A percentile compares a stretch with the other conserved stretches of the same genome.
Evolutionary conservation across 92 coral and sea anemone genomes (phyloP).

Genomic region (Bergia puertoricense): DNA sequence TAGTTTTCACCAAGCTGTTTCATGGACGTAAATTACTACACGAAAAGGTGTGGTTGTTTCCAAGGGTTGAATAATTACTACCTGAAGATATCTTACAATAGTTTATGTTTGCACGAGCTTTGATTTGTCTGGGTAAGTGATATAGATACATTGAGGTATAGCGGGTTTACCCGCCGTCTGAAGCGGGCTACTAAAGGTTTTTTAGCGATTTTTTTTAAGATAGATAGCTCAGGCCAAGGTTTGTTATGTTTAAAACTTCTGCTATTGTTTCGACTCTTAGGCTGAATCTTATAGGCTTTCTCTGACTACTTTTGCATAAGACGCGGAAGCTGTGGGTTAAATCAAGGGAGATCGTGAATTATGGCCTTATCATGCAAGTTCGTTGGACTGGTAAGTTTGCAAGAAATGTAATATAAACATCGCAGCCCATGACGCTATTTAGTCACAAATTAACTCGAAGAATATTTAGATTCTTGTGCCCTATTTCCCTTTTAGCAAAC

Average conservation of each 20-base stretch:
- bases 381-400: conserved; percentile 31
- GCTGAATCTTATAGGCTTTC: background rate
- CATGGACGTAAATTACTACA: background rate
- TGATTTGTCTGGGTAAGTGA: background rate
- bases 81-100: background rate
- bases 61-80: background rate
- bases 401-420: background rate
- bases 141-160: background rate
- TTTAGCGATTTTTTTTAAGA: background rate
- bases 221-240: background rate
- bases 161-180: background rate
- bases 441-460: background rate
- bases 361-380: conserved; percentile 47
- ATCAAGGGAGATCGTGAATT: background rate
- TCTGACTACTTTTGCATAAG: background rate
- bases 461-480: background rate
- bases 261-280: background rate
- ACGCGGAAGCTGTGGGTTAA: background rate
- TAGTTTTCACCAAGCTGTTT: background rate
- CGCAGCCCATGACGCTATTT: background rate
- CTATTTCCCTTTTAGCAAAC: background rate
- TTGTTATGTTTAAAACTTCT: background rate
- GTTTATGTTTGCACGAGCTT: background rate
- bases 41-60: background rate
- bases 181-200: background rate